A percentile compares a stretch with the other conserved stretches of the same genome.
Conservation (phyloP, 1,140 invertebrate species). For the Diachasma alloeum region DNA sequence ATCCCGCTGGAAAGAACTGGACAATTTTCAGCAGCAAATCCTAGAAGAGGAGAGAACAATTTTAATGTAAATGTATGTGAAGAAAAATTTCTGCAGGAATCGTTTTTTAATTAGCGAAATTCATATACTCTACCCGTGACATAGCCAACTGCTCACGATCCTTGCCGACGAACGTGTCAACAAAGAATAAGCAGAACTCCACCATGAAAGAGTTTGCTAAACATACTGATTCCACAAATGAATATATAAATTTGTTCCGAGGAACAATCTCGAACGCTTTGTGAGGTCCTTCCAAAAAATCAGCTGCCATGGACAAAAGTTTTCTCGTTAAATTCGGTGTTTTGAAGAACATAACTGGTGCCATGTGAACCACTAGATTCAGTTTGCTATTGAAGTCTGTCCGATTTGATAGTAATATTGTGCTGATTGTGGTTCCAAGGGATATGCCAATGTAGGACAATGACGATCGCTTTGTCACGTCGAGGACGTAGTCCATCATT, state of each 20-base stretch:
- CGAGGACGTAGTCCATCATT: constrained; percentile 69
- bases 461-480: constrained; percentile 59
- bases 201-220: background rate
- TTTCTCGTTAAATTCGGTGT: background rate
- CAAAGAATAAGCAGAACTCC: background rate
- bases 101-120: background rate
- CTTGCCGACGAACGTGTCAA: background rate
- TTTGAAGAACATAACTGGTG: constrained; percentile 59
- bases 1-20: background rate
- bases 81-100: too few species aligned
- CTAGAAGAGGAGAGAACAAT: too few species aligned
- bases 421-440: constrained; percentile 72
- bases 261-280: background rate
- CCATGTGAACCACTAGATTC: constrained; percentile 63
- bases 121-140: background rate
- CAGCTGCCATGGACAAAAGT: background rate
- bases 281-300: background rate
- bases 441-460: constrained; percentile 74
- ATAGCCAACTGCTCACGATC: background rate
- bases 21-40: too few species aligned
- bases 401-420: constrained; percentile 58
- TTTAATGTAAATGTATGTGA: too few species aligned
- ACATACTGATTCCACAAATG: background rate
- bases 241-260: background rate
- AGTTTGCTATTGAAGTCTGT: constrained; percentile 70